Base-by-base conservation (phyloP, 2,888 invertebrate species). In the Scelioninae gen. 2 region DNA sequence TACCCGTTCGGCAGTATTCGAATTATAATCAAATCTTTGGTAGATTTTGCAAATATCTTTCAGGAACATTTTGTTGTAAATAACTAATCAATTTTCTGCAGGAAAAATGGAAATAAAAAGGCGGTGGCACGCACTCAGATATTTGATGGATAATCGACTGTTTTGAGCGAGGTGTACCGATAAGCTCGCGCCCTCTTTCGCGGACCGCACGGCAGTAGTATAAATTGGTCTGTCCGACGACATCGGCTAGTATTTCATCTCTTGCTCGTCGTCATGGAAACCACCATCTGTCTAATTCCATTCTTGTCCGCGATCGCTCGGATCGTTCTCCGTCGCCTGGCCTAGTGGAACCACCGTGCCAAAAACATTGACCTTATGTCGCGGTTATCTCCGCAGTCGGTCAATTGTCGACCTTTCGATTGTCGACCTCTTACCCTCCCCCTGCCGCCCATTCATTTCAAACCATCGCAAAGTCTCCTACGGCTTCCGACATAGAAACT, bases 351-450 rank as follows among this genome's bases (percentile, higher is more conserved):
- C 64, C 73, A 73, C 73, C 71, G 68, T 71, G 70, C 70, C 73
- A 73, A 76, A 76, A 76, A 76, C 73, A 76, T 76, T 76, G 73
- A 76, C 76, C 73, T 76, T 71, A 68, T 48, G 48, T 46, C 25
- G 25, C 45, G 67, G 52, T 73, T 73, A 73, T 76, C 73, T 63
- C 53, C 70, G 60, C 60, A 64, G 71, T 64, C 73, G 75, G 75
- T 73, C 75, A 75, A 73, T 73, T 67, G 73, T 64, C 73, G 67
- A 73, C 67, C 58, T 70, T 48, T 39, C 25, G 25, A 25, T 25
- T 6, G 25, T 25, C 25, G 4, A 6, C 25, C n/a, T n/a, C n/a
- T n/a, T n/a, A 6, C 25, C 6, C 25, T 57, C 25, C 52, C 33
- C 48, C 64, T 52, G 25, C 60, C 64, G 61, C 33, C 67, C n/a